Conservation (phyloP, 2,113 vertebrate species). For the Ondatra zibethicus region DNA sequence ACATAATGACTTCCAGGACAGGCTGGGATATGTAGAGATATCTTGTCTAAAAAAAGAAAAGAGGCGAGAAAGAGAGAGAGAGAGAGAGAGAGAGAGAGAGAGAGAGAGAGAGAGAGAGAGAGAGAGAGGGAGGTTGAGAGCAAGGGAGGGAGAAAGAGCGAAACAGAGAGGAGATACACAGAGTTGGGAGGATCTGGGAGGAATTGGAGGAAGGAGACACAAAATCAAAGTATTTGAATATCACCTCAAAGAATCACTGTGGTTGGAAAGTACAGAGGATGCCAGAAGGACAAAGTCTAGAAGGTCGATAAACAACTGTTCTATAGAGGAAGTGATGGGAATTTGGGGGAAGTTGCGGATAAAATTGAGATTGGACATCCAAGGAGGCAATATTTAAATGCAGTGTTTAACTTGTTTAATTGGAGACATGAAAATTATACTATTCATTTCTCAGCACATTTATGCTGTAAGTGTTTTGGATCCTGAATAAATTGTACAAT, state of each 20-base stretch:
- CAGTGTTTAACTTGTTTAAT: not conserved
- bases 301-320: not conserved
- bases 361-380: not conserved
- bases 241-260: not conserved
- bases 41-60: not conserved
- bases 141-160: not conserved
- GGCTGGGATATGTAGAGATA: too few species aligned
- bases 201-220: not conserved
- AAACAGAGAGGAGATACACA: too few species aligned
- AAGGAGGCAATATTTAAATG: slow-evolving; percentile 35
- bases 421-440: not conserved
- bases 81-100: too few species aligned
- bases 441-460: not conserved
- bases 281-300: not conserved
- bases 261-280: not conserved
- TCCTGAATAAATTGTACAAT: not conserved
- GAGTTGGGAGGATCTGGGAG: too few species aligned
- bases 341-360: not conserved
- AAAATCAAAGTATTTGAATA: not conserved
- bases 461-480: not conserved
- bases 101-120: too few species aligned
- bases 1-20: not conserved
- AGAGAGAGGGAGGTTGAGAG: not conserved
- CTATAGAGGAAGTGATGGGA: not conserved
- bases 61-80: not conserved